phyloP scores from a whole-genome alignment of 2,888 invertebrate genomes.

The Scrobipalpa costella region DNA sequence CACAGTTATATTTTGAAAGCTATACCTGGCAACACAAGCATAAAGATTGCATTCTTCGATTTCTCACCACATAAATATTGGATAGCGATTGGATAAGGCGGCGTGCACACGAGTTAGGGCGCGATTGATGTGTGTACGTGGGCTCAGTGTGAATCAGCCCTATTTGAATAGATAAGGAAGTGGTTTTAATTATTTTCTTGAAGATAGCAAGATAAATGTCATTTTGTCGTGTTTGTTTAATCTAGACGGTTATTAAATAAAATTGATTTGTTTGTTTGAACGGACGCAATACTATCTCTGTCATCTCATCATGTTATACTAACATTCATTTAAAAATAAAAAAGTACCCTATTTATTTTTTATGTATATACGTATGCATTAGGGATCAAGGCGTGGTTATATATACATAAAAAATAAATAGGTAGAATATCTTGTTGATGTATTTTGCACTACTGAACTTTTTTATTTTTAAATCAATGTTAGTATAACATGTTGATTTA shows the following conservation, averaged over 20 bases:
- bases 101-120: constrained; percentile 11
- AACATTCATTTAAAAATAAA: no score
- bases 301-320: no score
- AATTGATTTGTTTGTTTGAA: neutral
- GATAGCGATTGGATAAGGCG: constrained; percentile 23
- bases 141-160: constrained; percentile 6
- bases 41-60: constrained; percentile 49
- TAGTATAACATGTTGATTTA: no score
- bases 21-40: neutral
- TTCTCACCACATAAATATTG: constrained; percentile 44
- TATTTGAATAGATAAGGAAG: neutral
- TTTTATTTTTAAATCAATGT: no score
- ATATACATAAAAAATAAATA: no score
- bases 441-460: no score
- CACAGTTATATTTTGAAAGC: no score
- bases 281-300: neutral
- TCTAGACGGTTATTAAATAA: neutral
- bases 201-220: constrained; percentile 8
- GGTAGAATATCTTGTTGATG: no score
- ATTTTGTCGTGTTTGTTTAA: constrained; percentile 6
- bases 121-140: constrained; percentile 14
- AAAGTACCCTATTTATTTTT: no score
- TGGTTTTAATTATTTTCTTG: constrained; percentile 6
- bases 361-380: no score
- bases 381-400: no score